Base-by-base conservation (phyloP, 1,140 invertebrate species). In the Pseudomyrmex flavicornis region DNA sequence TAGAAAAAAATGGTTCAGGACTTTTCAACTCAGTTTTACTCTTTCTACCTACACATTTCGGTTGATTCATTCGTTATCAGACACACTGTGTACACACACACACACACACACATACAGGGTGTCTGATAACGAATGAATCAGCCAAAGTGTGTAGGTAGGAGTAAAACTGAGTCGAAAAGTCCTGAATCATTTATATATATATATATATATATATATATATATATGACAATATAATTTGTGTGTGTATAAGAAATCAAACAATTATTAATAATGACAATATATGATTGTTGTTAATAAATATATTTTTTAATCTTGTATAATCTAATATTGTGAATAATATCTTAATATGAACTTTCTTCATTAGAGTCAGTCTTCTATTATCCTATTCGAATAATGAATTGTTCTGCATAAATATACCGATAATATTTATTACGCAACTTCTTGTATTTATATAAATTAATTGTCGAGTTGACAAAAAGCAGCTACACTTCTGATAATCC, bases 401-500 rank as follows among this genome's bases (percentile, higher is more conserved):
- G 58, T 58, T 22, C 3, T 22, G 8, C 46, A 13, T 13, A 12
- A 26, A 26, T 12, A 69, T n/a, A 4, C 35, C 7, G 8, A 70
- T 58, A 15, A 79, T 35, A 26, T 48, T 26, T 26, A 26, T 26
- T 26, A 26, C 44, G 50, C 15, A 79, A n/a, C 35, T 76, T 69
- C 48, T 26, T 12, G 2, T 3, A 48, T 59, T 59, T 48, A 61
- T 35, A 7, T 35, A 35, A 35, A 7, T 93, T 95, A 97, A 93
- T 97, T 96, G 92, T 97, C 96, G 63, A 97, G 94, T 92, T 97
- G 97, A 85, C 97, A 97, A 50, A 97, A 92, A 68, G 95, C 95
- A 13, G 97, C 97, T 1, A 98, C 97, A n/a, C 98, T 97, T 79
- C 98, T 95, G 90, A 97, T 97, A 66, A 98, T 98, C 98, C 98